These are phyloP conservation scores for Labroides dimidiatus DNA, from an alignment of 2,797 vertebrate genomes.

Conservation along the genomic window DNA sequence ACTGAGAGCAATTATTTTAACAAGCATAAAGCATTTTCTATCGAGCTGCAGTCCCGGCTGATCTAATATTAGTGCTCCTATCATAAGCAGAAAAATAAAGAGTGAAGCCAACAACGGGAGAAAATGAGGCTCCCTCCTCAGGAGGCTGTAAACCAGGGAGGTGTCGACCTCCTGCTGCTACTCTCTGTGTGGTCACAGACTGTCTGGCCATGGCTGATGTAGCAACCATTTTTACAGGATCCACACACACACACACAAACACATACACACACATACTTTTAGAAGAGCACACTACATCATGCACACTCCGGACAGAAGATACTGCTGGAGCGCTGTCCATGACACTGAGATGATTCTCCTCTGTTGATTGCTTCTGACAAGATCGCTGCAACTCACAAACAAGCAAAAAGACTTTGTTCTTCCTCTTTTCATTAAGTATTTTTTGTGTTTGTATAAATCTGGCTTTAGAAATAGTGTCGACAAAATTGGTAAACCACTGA, in stretches of 20 bases:
- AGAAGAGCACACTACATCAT: constrained; percentile 35
- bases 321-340: not conserved
- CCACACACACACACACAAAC: constrained; percentile 27
- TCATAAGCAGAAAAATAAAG: constrained; percentile 76
- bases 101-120: constrained; percentile 58
- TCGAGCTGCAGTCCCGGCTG: constrained; percentile 73
- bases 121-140: constrained; percentile 71
- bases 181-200: constrained; percentile 86
- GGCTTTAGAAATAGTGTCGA: constrained; percentile 16
- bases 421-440: not conserved
- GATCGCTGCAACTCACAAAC: constrained; percentile 23
- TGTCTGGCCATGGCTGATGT: constrained; percentile 76
- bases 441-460: constrained; percentile 23
- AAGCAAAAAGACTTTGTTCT: not conserved
- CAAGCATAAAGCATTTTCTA: constrained; percentile 84
- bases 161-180: constrained; percentile 77
- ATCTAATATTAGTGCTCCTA: constrained; percentile 82
- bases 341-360: not conserved
- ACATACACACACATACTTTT: not conserved
- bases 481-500: constrained; percentile 4
- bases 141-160: constrained; percentile 76
- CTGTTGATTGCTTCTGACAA: constrained; percentile 22
- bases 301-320: constrained; percentile 21
- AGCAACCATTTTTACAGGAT: constrained; percentile 68
- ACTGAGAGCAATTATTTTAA: constrained; percentile 84